These are phyloP conservation scores for Metridium senile DNA, from an alignment of 92 coral and sea anemone species.

Conservation along the genomic window DNA sequence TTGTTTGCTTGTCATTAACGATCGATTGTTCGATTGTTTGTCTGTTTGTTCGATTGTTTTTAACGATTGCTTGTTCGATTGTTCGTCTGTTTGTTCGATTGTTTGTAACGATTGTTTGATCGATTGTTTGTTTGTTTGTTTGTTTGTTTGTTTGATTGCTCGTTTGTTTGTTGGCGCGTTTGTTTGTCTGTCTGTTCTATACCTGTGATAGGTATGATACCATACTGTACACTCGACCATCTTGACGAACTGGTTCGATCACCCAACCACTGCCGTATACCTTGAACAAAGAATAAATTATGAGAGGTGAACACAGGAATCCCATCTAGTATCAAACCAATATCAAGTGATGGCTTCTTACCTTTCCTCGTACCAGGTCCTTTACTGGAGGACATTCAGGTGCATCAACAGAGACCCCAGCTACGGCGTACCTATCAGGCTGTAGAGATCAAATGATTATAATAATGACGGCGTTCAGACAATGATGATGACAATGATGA, in stretches of 20 bases:
- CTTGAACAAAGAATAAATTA: conserved; percentile 26
- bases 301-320: too few species aligned
- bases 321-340: too few species aligned
- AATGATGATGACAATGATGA: not conserved
- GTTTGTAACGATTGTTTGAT: not conserved
- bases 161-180: not conserved
- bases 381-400: conserved; percentile 71
- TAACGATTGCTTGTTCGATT: not conserved
- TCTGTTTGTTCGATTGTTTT: not conserved
- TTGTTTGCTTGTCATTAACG: not conserved
- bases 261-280: conserved; percentile 86
- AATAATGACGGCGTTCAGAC: not conserved
- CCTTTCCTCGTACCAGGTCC: conserved; percentile 80
- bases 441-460: conserved; percentile 5
- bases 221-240: conserved; percentile 94
- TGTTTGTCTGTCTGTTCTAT: not conserved
- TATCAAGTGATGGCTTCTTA: conserved; percentile 12
- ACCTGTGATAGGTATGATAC: conserved; percentile 97
- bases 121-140: not conserved
- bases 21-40: not conserved
- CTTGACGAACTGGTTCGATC: conserved; percentile 89
- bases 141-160: not conserved
- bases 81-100: not conserved
- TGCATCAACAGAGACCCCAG: conserved; percentile 74
- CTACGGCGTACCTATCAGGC: conserved; percentile 74